Base-by-base conservation (phyloP, 2,113 vertebrate species). In the Amazona guildingii region DNA sequence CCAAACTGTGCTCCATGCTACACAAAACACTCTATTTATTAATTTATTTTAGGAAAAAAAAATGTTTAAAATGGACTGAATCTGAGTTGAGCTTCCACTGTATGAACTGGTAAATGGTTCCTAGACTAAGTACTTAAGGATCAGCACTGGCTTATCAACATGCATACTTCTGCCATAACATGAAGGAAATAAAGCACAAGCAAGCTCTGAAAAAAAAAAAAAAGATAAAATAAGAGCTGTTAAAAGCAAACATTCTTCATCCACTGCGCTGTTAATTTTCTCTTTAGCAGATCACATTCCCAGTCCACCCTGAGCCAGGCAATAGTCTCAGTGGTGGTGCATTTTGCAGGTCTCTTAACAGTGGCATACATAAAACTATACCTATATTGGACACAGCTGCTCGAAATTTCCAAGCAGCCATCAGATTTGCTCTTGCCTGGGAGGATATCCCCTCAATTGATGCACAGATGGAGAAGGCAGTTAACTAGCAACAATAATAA, bases 401-500 rank as follows among this genome's bases (percentile, higher is more conserved):
- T 57, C 57, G 41, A 83, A 92, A 87, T 82, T 75, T 33, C 49
- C 62, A 75, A 25, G 75, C 66, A 93, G 62, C 25, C 9, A 0
- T 41, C 84, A 95, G 95, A 37, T 88, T 89, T 88, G 84, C 43
- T 92, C 94, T 57, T 12, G 4, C 92, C 73, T 43, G 33, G 73
- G 79, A 83, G 59, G 61, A 74, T 94, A 73, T 90, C 69, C 81
- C 68, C 4, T 49, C 41, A 46, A 43, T 4, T 52, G 90, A 86
- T 24, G 72, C 90, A 97, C 94, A 97, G 94, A 96, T 92, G 88
- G 93, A 94, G 78, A 89, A 81, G 86, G 63, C 76, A 97, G 66
- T 83, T 95, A 95, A 87, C 54, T 79, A 74, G 69, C 64, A 86
- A 70, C 3, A 44, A 70, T 54, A 94, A 86, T 49, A 37, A 92